These are phyloP conservation scores for Phylloscopus trochiloides DNA, from an alignment of 2,113 vertebrate species.

Conservation along the genomic window DNA sequence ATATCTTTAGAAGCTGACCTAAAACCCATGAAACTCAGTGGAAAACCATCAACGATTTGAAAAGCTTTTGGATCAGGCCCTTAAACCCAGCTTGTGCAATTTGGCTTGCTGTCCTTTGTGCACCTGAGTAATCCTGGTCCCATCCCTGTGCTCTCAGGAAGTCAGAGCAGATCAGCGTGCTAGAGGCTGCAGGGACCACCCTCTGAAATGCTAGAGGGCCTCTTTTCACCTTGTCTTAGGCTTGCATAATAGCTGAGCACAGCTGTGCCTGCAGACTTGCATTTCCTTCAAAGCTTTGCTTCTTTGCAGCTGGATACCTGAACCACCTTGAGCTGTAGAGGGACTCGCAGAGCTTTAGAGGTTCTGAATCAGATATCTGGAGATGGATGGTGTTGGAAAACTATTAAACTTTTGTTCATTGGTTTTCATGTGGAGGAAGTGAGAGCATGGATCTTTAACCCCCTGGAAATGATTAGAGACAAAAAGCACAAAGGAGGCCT, in stretches of 20 bases:
- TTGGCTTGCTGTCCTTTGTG: background rate
- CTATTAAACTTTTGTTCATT: background rate
- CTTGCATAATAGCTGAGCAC: background rate
- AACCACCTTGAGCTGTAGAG: background rate
- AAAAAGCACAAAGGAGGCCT: constrained; percentile 48
- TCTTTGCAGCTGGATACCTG: constrained; percentile 1
- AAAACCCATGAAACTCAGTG: background rate
- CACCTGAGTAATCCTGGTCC: background rate
- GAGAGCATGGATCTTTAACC: constrained; percentile 35
- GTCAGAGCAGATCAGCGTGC: background rate
- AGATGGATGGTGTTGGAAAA: background rate
- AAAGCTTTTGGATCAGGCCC: background rate
- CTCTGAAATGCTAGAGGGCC: background rate
- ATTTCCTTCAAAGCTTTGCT: background rate
- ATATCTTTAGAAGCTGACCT: constrained; percentile 11
- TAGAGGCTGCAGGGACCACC: background rate
- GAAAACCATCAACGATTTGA: background rate
- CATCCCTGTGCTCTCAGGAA: background rate
- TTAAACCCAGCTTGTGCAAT: background rate
- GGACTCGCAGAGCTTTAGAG: background rate
- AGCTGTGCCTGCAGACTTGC: background rate
- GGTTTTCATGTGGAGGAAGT: constrained; percentile 1
- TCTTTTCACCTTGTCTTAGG: background rate
- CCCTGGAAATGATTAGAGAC: constrained; percentile 43
- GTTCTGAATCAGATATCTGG: background rate